Percentiles rank a stretch among this genome's conserved stretches.
phyloP scores from a whole-genome alignment of 2,888 invertebrate genomes.

The Megamerina dolium region DNA sequence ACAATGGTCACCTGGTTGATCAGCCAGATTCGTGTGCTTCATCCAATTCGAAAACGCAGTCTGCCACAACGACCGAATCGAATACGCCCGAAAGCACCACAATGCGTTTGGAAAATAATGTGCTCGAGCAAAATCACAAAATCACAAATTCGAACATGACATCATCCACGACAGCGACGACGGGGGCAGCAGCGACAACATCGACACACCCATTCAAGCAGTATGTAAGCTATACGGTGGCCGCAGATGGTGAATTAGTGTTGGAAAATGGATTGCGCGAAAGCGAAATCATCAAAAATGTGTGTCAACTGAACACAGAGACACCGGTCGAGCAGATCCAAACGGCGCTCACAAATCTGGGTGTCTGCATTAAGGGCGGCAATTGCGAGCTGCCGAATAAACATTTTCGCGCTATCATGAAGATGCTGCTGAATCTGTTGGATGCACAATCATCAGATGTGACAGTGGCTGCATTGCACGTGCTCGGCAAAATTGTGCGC shows the following conservation, averaged over 20 bases:
- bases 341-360: constrained; percentile 49
- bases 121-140: constrained; percentile 33
- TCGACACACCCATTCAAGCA: constrained; percentile 13
- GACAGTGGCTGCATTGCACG: constrained; percentile 70
- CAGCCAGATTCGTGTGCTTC: constrained; percentile 47
- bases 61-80: constrained; percentile 51
- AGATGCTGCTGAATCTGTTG: constrained; percentile 72
- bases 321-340: constrained; percentile 40
- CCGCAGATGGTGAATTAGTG: constrained; percentile 56
- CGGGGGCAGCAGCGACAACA: constrained; percentile 13
- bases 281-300: constrained; percentile 50
- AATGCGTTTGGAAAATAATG: constrained; percentile 41
- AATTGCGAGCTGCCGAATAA: constrained; percentile 52
- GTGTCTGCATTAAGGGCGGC: constrained; percentile 51
- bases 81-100: constrained; percentile 50
- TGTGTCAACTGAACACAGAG: constrained; percentile 42
- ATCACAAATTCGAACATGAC: constrained; percentile 4
- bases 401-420: constrained; percentile 60
- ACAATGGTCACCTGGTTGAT: constrained; percentile 50
- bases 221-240: constrained; percentile 49
- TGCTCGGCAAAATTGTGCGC: constrained; percentile 78
- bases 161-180: constrained; percentile 16
- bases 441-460: constrained; percentile 54
- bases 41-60: constrained; percentile 49
- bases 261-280: constrained; percentile 53